These are phyloP conservation scores for Apoderus coryli DNA, from an alignment of 2,888 invertebrate species.

Conservation along the genomic window DNA sequence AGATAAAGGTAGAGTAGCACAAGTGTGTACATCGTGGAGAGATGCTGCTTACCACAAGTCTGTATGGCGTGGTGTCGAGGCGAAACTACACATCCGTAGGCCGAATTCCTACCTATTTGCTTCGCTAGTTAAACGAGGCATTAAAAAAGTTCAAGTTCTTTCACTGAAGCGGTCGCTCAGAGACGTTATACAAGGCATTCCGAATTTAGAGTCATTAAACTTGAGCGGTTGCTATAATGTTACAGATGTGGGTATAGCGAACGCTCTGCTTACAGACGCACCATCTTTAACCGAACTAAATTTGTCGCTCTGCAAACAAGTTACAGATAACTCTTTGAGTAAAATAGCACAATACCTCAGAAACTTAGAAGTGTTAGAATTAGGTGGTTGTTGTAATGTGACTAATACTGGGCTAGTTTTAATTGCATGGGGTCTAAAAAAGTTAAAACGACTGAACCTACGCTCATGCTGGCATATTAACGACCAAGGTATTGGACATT, in stretches of 20 bases:
- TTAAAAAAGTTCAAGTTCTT: slow-evolving; percentile 76
- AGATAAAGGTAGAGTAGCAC: slow-evolving; percentile 81
- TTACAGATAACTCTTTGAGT: slow-evolving; percentile 79
- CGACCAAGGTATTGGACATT: slow-evolving; percentile 77
- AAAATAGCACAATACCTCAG: slow-evolving; percentile 72
- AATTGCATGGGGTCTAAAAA: slow-evolving; percentile 78
- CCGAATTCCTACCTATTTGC: slow-evolving; percentile 74
- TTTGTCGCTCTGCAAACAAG: slow-evolving; percentile 85
- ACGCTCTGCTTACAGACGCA: slow-evolving; percentile 65
- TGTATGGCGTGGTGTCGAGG: slow-evolving; percentile 90
- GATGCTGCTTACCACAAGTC: slow-evolving; percentile 86
- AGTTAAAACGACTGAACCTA: slow-evolving; percentile 70
- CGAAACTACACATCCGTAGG: slow-evolving; percentile 72
- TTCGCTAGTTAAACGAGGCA: slow-evolving; percentile 75
- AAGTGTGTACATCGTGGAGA: slow-evolving; percentile 79
- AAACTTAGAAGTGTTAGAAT: slow-evolving; percentile 73
- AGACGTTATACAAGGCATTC: slow-evolving; percentile 74
- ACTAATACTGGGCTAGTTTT: slow-evolving; percentile 77
- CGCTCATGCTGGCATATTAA: slow-evolving; percentile 88
- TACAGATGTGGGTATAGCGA: slow-evolving; percentile 69
- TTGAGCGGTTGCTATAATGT: slow-evolving; percentile 90
- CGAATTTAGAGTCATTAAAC: slow-evolving; percentile 75
- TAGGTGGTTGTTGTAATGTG: slow-evolving; percentile 85
- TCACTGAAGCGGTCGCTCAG: slow-evolving; percentile 69
- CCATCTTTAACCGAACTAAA: slow-evolving; percentile 69